These are phyloP conservation scores for Odocoileus virginianus DNA, from an alignment of 2,113 vertebrate genomes.

Conservation along the genomic window DNA sequence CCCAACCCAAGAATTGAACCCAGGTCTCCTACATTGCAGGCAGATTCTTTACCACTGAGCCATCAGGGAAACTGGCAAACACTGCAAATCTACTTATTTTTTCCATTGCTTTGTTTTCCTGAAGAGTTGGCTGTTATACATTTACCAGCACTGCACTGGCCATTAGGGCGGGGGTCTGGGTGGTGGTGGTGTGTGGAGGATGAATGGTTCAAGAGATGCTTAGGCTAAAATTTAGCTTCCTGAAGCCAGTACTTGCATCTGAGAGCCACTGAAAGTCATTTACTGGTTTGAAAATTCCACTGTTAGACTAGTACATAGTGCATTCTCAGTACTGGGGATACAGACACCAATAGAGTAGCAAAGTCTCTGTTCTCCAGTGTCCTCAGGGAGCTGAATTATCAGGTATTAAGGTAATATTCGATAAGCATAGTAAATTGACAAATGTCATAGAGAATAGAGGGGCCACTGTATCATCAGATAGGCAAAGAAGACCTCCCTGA, in stretches of 20 bases:
- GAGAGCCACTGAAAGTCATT: not conserved
- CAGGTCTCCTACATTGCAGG: not conserved
- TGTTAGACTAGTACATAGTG: not conserved
- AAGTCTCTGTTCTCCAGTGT: not conserved
- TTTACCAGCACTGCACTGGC: too few relatives aligned
- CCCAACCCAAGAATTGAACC: not conserved
- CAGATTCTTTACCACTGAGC: not conserved
- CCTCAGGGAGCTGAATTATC: not conserved
- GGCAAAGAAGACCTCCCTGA: not conserved
- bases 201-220: not conserved
- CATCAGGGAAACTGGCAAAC: not conserved
- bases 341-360: accelerated
- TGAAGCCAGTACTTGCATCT: not conserved
- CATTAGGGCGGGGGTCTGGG: too few relatives aligned
- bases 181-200: accelerated
- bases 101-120: not conserved
- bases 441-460: not conserved
- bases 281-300: not conserved
- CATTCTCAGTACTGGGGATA: not conserved
- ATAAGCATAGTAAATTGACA: not conserved
- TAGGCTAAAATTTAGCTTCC: not conserved
- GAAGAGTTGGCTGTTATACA: not conserved
- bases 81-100: not conserved
- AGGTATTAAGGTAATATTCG: not conserved
- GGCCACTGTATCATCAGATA: accelerated